phyloP scores from a whole-genome alignment of 2,113 vertebrate genomes.

The Rhabdornis inornatus region DNA sequence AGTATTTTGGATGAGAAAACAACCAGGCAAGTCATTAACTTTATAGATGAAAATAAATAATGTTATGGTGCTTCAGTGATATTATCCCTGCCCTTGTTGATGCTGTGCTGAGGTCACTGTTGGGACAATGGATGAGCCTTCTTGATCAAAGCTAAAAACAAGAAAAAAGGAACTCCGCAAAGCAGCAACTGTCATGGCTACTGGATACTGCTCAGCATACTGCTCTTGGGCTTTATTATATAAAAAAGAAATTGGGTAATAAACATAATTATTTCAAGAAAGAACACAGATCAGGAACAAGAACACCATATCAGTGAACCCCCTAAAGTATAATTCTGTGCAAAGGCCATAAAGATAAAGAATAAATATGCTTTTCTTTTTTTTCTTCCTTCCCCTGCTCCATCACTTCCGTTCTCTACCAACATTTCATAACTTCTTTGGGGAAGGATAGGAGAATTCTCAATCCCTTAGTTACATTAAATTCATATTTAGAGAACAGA shows the following conservation, averaged over 20 bases:
- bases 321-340: background rate
- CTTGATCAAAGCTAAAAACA: background rate
- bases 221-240: background rate
- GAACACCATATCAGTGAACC: background rate
- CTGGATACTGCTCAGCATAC: background rate
- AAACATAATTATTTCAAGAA: background rate
- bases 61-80: background rate
- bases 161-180: background rate
- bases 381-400: background rate
- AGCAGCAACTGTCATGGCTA: background rate
- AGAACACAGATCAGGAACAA: background rate
- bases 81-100: background rate
- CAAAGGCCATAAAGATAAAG: background rate
- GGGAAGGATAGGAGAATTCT: background rate
- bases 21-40: constrained; percentile 21
- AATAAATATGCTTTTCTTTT: background rate
- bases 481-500: background rate
- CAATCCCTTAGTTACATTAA: background rate
- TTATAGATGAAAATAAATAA: constrained; percentile 24
- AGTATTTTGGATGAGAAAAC: constrained; percentile 35
- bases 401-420: background rate
- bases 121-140: background rate
- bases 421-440: background rate
- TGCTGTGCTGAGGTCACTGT: background rate
- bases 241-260: background rate